phyloP scores from a whole-genome alignment of 2,888 invertebrate genomes.

The Macrophya annulata region DNA sequence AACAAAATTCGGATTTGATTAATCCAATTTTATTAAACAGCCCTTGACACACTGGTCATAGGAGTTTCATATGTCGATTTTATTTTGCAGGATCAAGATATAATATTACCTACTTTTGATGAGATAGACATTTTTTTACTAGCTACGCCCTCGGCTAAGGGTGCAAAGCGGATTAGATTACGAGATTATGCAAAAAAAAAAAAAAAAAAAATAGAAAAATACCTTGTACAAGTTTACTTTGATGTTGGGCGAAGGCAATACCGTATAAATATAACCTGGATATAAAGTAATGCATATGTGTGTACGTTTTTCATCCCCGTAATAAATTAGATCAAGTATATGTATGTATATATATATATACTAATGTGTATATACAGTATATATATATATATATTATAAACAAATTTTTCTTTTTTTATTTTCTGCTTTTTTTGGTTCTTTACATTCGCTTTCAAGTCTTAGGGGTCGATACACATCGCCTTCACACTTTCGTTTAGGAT shows the following conservation, averaged over 20 bases:
- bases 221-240: constrained; percentile 24
- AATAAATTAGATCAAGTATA: background rate
- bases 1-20: background rate
- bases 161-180: constrained; percentile 23
- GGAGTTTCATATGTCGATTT: background rate
- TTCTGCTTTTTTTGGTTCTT: background rate
- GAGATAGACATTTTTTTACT: background rate
- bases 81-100: background rate
- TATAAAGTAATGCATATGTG: background rate
- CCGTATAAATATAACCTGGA: background rate
- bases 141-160: background rate
- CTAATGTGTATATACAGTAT: no score
- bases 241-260: background rate
- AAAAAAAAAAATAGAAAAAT: no score
- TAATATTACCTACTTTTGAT: background rate
- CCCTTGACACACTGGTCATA: background rate
- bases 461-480: constrained; percentile 50
- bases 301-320: background rate
- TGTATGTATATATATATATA: background rate
- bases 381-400: background rate
- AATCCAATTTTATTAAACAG: background rate
- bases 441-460: background rate
- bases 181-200: constrained; percentile 20
- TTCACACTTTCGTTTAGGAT: constrained; percentile 55
- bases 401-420: no score